These are phyloP conservation scores for Cheilosia vernalis DNA, from an alignment of 2,888 invertebrate genomes.

Conservation along the genomic window DNA sequence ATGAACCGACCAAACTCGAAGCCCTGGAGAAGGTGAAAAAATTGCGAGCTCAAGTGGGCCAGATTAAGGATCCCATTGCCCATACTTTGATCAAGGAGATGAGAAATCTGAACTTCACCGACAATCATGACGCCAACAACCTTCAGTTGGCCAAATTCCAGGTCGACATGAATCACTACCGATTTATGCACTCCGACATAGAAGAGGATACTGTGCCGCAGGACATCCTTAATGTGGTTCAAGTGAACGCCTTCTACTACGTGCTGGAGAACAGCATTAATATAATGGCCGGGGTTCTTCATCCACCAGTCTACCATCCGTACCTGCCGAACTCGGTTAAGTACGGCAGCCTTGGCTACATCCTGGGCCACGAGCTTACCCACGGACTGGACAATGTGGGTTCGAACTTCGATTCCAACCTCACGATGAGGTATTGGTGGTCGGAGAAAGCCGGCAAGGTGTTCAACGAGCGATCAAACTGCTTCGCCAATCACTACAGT, in stretches of 20 bases:
- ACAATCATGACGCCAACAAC: conserved; percentile 77
- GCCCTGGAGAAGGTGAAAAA: conserved; percentile 79
- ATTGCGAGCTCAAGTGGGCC: conserved; percentile 77
- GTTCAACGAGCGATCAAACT: conserved; percentile 79
- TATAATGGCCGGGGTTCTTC: conserved; percentile 80
- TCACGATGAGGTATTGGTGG: conserved; percentile 79
- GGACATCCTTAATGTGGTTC: conserved; percentile 78
- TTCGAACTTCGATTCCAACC: conserved; percentile 77
- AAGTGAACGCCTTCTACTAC: conserved; percentile 81
- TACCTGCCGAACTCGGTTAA: conserved; percentile 80
- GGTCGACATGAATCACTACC: conserved; percentile 77
- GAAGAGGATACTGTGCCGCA: conserved; percentile 76
- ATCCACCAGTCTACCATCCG: conserved; percentile 80
- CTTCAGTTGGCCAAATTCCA: conserved; percentile 77
- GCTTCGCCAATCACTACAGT: conserved; percentile 79
- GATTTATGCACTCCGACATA: conserved; percentile 75
- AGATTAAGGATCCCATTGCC: conserved; percentile 76
- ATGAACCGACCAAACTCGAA: conserved; percentile 78
- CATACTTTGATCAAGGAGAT: conserved; percentile 77
- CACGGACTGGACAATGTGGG: conserved; percentile 81
- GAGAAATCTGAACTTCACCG: conserved; percentile 76
- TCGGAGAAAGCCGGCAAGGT: conserved; percentile 77
- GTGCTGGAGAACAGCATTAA: conserved; percentile 81
- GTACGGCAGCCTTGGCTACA: conserved; percentile 80
- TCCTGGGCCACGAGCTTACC: conserved; percentile 81